Evolutionary conservation across 2,888 invertebrate genomes (phyloP).

Genomic region (Limnephilus rhombicus): DNA sequence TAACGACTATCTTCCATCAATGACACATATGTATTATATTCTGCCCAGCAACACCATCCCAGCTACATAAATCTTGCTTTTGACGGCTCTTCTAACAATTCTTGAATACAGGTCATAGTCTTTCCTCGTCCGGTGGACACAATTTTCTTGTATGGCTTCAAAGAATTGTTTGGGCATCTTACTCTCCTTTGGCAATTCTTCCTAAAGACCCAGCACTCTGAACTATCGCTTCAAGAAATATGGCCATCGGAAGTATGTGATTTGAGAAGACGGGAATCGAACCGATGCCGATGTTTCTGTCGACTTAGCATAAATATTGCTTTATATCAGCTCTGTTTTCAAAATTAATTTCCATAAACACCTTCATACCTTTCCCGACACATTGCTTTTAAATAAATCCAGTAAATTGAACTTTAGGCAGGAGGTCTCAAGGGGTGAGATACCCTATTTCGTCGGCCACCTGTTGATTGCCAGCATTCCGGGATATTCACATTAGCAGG

Average conservation of each 20-base stretch:
- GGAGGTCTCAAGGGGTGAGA: background rate
- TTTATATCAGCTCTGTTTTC: too few species aligned
- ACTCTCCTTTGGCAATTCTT: background rate
- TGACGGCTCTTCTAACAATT: background rate
- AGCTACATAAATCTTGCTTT: background rate
- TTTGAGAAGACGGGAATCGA: too few species aligned
- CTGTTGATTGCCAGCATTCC: constrained; percentile 30
- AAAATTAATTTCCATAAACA: background rate
- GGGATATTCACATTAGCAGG: background rate
- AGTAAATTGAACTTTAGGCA: background rate
- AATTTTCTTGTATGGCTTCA: background rate
- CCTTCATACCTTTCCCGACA: background rate
- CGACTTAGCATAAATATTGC: background rate
- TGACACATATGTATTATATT: too few species aligned
- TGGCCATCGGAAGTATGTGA: background rate
- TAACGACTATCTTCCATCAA: too few species aligned
- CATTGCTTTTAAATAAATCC: background rate
- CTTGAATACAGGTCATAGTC: background rate
- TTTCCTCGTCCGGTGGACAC: background rate
- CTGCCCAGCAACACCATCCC: too few species aligned
- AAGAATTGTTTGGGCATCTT: background rate
- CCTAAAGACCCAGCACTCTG: background rate
- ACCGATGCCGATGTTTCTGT: background rate
- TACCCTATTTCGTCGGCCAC: background rate
- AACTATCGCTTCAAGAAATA: background rate